phyloP scores from a whole-genome alignment of 2,888 invertebrate genomes.

The Peribatodes rhomboidaria region DNA sequence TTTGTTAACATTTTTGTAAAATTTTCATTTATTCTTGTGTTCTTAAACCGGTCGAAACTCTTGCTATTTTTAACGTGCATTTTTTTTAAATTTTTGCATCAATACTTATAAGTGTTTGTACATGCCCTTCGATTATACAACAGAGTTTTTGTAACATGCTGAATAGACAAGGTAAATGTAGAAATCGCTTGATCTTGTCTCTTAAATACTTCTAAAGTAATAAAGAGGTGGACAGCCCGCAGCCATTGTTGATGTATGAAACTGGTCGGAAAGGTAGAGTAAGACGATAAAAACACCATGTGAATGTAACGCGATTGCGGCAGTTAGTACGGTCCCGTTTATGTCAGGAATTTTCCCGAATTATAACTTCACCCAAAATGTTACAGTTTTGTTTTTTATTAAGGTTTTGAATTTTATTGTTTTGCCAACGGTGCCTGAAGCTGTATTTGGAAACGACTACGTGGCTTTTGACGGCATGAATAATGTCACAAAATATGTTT shows the following conservation, averaged over 20 bases:
- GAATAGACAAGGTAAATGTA: slow-evolving; percentile 1
- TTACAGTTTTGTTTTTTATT: slow-evolving; percentile 26
- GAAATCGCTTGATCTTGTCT: slow-evolving; percentile 46
- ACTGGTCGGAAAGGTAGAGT: slow-evolving; percentile 75
- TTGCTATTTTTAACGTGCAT: too few relatives aligned
- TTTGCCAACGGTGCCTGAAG: neutral
- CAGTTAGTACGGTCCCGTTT: slow-evolving; percentile 38
- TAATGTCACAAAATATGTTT: too few relatives aligned
- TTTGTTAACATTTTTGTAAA: too few relatives aligned
- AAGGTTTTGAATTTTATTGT: slow-evolving; percentile 15
- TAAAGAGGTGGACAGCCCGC: slow-evolving; percentile 79
- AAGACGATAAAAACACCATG: slow-evolving; percentile 74
- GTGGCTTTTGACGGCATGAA: neutral
- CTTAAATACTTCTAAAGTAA: slow-evolving; percentile 61
- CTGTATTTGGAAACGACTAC: neutral
- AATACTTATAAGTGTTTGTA: too few relatives aligned
- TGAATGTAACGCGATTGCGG: slow-evolving; percentile 60
- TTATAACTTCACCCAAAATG: slow-evolving; percentile 14
- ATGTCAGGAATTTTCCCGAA: slow-evolving; percentile 28
- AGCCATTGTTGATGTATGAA: slow-evolving; percentile 79
- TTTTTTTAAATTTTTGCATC: too few relatives aligned
- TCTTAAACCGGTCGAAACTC: too few relatives aligned
- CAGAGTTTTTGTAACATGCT: too few relatives aligned
- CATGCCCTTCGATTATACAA: too few relatives aligned
- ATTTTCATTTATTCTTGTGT: too few relatives aligned